phyloP scores from a whole-genome alignment of 2,888 invertebrate species.

The Catocala sponsa region DNA sequence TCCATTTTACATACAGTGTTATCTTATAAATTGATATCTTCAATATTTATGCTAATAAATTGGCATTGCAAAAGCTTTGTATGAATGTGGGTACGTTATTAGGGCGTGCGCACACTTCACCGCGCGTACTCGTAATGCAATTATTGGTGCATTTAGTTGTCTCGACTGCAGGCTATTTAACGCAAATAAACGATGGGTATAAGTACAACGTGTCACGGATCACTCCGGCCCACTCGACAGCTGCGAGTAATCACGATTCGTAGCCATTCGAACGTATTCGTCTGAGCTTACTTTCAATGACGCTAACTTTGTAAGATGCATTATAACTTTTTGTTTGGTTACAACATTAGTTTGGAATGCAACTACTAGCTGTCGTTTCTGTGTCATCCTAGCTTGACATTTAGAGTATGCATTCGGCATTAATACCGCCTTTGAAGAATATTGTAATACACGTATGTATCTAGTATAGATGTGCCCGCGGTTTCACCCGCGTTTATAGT shows the following conservation, averaged over 20 bases:
- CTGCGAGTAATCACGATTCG: slow-evolving; percentile 29
- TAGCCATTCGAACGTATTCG: slow-evolving; percentile 6
- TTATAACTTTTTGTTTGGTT: too few relatives aligned
- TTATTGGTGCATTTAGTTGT: slow-evolving; percentile 46
- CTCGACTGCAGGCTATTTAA: slow-evolving; percentile 39
- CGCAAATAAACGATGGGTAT: slow-evolving; percentile 47
- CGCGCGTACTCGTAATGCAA: slow-evolving; percentile 29
- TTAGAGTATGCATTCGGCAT: too few relatives aligned
- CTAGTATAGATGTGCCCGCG: too few relatives aligned
- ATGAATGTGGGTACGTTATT: slow-evolving; percentile 18
- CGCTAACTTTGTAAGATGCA: too few relatives aligned
- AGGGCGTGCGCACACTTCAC: slow-evolving; percentile 30
- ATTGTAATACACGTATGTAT: too few relatives aligned
- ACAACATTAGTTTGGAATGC: too few relatives aligned
- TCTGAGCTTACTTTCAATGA: not conserved
- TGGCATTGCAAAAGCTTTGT: slow-evolving; percentile 1
- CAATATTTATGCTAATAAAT: not conserved
- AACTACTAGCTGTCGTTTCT: too few relatives aligned
- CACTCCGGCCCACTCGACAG: slow-evolving; percentile 33
- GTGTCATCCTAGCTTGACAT: too few relatives aligned
- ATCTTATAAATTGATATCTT: too few relatives aligned
- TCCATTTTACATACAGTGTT: too few relatives aligned
- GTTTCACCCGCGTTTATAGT: too few relatives aligned
- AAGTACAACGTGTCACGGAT: slow-evolving; percentile 51
- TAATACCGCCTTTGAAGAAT: too few relatives aligned